A percentile compares a stretch with the other conserved stretches of the same genome.
These are phyloP conservation scores for Sphenopsis melanotis DNA, from an alignment of 2,797 vertebrate genomes.

Conservation along the genomic window DNA sequence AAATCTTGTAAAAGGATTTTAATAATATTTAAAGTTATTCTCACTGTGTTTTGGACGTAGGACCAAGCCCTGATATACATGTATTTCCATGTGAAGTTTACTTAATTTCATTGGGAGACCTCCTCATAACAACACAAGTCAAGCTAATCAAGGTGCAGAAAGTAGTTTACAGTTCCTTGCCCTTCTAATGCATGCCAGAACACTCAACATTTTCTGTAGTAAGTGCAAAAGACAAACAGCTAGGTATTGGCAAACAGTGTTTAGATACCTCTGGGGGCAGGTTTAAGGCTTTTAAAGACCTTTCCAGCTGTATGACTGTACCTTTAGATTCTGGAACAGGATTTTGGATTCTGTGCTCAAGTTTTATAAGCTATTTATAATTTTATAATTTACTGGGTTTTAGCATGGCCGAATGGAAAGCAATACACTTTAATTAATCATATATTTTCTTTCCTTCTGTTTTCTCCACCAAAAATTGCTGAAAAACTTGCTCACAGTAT, in stretches of 20 bases:
- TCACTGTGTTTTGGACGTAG: background rate
- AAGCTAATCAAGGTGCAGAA: background rate
- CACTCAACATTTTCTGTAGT: background rate
- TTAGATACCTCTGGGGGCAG: background rate
- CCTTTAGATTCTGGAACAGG: background rate
- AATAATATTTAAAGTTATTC: background rate
- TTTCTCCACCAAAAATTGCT: background rate
- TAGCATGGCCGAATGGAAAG: background rate
- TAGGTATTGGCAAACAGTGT: background rate
- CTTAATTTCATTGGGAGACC: background rate
- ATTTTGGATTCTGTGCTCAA: background rate
- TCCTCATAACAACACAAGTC: background rate
- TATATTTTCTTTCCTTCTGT: background rate
- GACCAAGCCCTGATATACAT: background rate
- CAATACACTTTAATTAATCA: background rate
- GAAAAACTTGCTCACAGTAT: background rate
- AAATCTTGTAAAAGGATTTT: background rate
- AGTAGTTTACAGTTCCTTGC: background rate
- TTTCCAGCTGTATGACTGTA: fast-evolving
- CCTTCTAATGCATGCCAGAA: background rate
- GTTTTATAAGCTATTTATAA: background rate
- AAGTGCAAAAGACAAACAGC: background rate
- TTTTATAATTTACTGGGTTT: background rate
- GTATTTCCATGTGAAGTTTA: background rate
- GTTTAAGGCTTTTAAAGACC: background rate